phyloP scores from a whole-genome alignment of 1,140 invertebrate species.

The Gonioctena quinquepunctata region DNA sequence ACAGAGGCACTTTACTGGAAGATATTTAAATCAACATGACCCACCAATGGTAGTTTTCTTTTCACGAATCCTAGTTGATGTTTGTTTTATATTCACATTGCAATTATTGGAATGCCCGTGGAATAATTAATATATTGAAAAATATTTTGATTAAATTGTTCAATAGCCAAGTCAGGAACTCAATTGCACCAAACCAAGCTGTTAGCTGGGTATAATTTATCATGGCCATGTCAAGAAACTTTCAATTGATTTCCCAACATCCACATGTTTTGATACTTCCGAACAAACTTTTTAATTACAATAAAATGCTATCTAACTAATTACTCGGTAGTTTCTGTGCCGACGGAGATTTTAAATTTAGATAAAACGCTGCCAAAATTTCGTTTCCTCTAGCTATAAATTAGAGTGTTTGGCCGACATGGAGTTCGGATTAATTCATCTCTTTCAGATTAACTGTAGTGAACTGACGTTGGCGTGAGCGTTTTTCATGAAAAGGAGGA shows the following conservation, averaged over 20 bases:
- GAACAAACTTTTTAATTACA: constrained; percentile 49
- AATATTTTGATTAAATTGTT: too few species aligned
- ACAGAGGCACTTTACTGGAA: too few species aligned
- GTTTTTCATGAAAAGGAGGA: constrained; percentile 40
- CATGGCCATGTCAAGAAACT: too few species aligned
- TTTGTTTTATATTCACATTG: too few species aligned
- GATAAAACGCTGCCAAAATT: constrained; percentile 55
- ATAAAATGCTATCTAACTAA: constrained; percentile 49
- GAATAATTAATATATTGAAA: too few species aligned
- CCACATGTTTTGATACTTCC: neutral
- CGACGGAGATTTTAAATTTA: constrained; percentile 53
- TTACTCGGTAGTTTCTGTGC: constrained; percentile 46
- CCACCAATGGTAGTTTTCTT: too few species aligned
- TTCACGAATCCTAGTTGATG: too few species aligned
- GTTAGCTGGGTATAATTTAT: too few species aligned
- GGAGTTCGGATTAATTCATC: constrained; percentile 53
- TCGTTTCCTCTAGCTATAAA: constrained; percentile 50
- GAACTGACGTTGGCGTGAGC: constrained; percentile 47
- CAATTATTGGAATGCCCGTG: too few species aligned
- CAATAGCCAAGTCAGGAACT: too few species aligned
- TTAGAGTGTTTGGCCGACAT: constrained; percentile 48
- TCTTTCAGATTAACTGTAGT: constrained; percentile 52
- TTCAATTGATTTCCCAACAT: neutral
- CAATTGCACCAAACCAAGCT: too few species aligned
- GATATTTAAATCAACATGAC: too few species aligned